These are phyloP conservation scores for Paralvinella palmiformis DNA, from an alignment of 1,140 invertebrate genomes.

Conservation along the genomic window DNA sequence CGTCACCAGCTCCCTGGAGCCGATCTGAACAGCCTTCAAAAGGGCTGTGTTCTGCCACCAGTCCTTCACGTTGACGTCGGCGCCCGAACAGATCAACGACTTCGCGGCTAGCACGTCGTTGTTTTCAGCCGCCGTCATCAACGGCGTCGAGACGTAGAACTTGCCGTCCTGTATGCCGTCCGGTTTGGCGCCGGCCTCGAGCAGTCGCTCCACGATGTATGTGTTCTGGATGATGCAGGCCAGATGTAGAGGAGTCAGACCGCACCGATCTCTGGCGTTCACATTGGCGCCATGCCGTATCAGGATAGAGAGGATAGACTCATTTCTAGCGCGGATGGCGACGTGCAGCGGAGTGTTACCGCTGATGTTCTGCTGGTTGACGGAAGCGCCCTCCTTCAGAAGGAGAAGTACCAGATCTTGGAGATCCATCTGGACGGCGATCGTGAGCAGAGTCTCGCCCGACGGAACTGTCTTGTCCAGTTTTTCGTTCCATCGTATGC, in stretches of 20 bases:
- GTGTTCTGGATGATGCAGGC: constrained; percentile 25
- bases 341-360: constrained; percentile 71
- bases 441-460: constrained; percentile 15
- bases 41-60: constrained; percentile 22
- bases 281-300: constrained; percentile 80
- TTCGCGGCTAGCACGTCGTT: constrained; percentile 13
- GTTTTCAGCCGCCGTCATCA: constrained; percentile 19
- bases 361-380: constrained; percentile 11
- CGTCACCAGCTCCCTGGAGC: constrained; percentile 12
- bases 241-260: constrained; percentile 51
- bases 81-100: constrained; percentile 13
- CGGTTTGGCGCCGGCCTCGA: constrained; percentile 5
- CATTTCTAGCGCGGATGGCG: constrained; percentile 81
- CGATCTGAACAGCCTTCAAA: constrained; percentile 19
- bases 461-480: constrained; percentile 13
- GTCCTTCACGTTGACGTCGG: constrained; percentile 19
- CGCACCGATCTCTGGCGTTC: constrained; percentile 76
- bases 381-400: constrained; percentile 6
- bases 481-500: constrained; percentile 6
- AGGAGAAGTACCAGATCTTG: constrained; percentile 1
- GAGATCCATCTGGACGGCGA: not conserved
- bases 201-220: not conserved
- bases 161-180: constrained; percentile 11
- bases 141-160: constrained; percentile 17
- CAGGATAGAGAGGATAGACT: constrained; percentile 65